Percentiles rank a stretch among this genome's conserved stretches.
phyloP scores from a whole-genome alignment of 2,888 invertebrate species.

The Ormyrus nitidulus region DNA sequence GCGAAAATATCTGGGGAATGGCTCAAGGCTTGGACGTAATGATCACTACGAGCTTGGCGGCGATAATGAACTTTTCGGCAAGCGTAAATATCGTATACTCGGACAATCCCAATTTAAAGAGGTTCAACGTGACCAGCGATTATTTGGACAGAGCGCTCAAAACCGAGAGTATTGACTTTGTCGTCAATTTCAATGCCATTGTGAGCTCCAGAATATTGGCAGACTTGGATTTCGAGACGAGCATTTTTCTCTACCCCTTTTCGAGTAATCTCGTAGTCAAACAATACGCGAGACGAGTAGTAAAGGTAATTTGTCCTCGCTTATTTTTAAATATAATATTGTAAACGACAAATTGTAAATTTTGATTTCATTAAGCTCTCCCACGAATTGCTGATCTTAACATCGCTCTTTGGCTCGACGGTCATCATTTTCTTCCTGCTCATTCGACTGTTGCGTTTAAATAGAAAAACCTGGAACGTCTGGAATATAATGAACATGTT shows the following conservation, averaged over 20 bases:
- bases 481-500: constrained; percentile 23
- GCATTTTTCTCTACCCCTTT: constrained; percentile 32
- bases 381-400: constrained; percentile 10
- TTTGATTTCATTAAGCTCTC: constrained; percentile 6
- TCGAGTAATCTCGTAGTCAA: constrained; percentile 38
- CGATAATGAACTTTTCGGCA: constrained; percentile 24
- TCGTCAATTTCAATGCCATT: constrained; percentile 37
- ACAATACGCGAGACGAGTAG: constrained; percentile 16
- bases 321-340: not conserved
- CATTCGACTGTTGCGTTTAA: not conserved
- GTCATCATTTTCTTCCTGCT: not conserved
- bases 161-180: constrained; percentile 24
- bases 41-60: constrained; percentile 5
- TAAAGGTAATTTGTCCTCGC: constrained; percentile 4
- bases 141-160: not conserved
- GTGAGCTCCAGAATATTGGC: not conserved
- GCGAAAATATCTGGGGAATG: not conserved
- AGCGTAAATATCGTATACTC: not conserved
- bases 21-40: constrained; percentile 24
- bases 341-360: not conserved
- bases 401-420: not conserved
- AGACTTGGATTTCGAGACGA: constrained; percentile 24
- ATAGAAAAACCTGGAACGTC: constrained; percentile 7
- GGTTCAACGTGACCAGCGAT: constrained; percentile 20
- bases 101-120: not conserved